phyloP scores from a whole-genome alignment of 2,113 vertebrate species.

The Athene cunicularia region DNA sequence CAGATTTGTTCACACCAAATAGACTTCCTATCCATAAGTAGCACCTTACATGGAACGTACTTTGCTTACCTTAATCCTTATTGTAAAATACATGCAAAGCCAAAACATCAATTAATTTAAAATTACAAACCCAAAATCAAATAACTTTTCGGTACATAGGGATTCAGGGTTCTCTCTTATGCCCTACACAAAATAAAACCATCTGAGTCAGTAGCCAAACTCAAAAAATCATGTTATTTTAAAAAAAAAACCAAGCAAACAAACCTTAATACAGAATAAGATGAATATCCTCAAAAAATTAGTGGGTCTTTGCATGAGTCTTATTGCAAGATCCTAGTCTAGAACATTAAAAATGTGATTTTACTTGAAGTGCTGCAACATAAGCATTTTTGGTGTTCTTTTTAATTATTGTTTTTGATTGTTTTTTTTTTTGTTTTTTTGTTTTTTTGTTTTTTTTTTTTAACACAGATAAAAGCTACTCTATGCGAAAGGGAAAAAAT shows the following conservation, averaged over 20 bases:
- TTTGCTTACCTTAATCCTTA: not conserved
- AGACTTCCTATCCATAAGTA: not conserved
- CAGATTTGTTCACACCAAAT: not conserved
- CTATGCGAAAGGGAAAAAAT: not conserved
- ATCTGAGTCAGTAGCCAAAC: not conserved
- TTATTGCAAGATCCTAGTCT: not conserved
- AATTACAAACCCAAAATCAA: not conserved
- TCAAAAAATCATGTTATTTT: not conserved
- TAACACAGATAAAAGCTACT: not conserved
- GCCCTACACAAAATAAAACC: not conserved
- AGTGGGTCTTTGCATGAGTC: not conserved
- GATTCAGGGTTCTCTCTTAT: not conserved
- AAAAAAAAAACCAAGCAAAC: not conserved
- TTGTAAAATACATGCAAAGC: not conserved
- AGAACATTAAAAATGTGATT: not conserved
- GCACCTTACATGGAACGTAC: not conserved
- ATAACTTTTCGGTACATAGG: not conserved
- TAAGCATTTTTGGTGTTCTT: not conserved
- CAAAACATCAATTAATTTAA: not conserved
- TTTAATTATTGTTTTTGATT: not conserved
- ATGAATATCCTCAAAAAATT: not conserved
- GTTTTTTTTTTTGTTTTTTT: not conserved
- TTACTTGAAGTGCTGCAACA: not conserved
- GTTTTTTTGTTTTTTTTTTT: not conserved
- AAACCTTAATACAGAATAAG: not conserved